Base-by-base conservation (phyloP, 2,888 invertebrate genomes). In the Osedax frankpressi region DNA sequence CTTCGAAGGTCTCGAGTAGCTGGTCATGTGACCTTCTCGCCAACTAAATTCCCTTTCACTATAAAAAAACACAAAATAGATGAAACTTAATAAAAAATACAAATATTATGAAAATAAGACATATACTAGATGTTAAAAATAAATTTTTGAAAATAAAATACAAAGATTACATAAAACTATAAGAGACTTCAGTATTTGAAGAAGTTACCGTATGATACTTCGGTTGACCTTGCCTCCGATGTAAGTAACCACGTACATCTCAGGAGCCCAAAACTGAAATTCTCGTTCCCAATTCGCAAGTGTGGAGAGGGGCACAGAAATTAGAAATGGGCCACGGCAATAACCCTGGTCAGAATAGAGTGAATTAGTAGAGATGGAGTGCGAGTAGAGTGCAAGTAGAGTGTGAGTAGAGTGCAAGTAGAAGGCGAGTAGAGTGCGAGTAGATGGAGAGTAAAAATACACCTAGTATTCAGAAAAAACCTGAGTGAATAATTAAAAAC, bases 221-320 rank as follows among this genome's bases (percentile, higher is more conserved):
- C 79, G 29, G 30, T 75, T 75, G 1, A 77, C 77, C 73, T 77
- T 77, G 14, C 30, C 65, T 2, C 78, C 78, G 3, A 63, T 74
- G 70, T 78, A 78, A 1, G 77, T 77, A 44, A 78, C 75, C 11
- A 78, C 78, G 68, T 78, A 78, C 60, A 78, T 25, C 2, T 78
- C 78, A 3, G 78, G 78, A 2, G 78, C 78, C 78, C 78, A 78
- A 68, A 78, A 77, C 74, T 78, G 76, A 75, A 78, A 78, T 72
- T 78, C 78, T 26, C 78, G 30, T 71, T 78, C 78, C 78, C 78
- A 78, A 74, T 78, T 78, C 3, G 77, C 72, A 3, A 78, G 76
- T 0, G 78, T 78, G 25, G 77, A 77, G 67, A 78, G 72, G 1
- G 78, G 78, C 2, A 77, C 78, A 65, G 75, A 75, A 30, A 78